Percentiles rank a stretch among this genome's conserved stretches.
phyloP scores from a whole-genome alignment of 2,797 vertebrate genomes.

The Bradypodion ventrale region DNA sequence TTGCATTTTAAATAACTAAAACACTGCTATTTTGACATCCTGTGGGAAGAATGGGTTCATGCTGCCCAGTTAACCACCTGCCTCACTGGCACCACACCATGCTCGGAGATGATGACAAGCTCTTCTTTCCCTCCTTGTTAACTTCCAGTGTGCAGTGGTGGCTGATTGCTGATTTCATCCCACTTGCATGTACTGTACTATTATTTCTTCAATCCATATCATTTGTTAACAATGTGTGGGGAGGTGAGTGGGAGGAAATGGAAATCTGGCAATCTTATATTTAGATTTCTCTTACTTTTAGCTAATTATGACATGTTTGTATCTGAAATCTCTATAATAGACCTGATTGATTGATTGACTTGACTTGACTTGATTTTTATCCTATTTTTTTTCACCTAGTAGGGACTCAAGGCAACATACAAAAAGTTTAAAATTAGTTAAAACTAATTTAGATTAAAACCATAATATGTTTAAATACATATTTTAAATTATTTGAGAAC shows the following conservation, averaged over 20 bases:
- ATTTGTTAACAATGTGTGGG: background rate
- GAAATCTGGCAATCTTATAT: background rate
- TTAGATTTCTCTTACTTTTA: background rate
- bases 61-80: background rate
- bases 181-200: background rate
- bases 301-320: background rate
- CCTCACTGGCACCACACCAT: background rate
- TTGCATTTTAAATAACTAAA: slow-evolving; percentile 2
- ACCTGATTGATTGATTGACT: too few species aligned
- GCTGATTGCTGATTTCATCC: background rate
- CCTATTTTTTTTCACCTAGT: too few species aligned
- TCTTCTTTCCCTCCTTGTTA: background rate
- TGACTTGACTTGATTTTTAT: too few species aligned
- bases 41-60: background rate
- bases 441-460: too few species aligned
- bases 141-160: background rate
- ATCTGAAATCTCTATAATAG: background rate
- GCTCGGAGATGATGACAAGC: background rate
- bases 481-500: too few species aligned
- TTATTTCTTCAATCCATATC: background rate
- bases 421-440: too few species aligned
- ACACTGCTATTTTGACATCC: background rate
- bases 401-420: too few species aligned
- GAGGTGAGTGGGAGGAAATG: background rate
- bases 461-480: too few species aligned